Conservation (phyloP, 2,888 invertebrate genomes). For the Danaus chrysippus region DNA sequence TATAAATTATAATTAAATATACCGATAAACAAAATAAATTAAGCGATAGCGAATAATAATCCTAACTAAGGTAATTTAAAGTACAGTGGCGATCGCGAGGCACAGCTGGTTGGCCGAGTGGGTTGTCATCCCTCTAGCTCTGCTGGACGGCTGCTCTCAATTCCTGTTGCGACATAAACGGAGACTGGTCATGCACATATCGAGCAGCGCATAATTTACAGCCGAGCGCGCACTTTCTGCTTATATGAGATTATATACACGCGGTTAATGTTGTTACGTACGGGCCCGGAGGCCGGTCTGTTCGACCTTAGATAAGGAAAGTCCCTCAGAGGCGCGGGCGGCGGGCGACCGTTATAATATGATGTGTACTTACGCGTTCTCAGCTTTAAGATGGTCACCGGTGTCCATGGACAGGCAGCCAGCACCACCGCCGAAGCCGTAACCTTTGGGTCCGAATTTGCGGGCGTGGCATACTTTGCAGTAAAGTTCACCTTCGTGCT, state of each 20-base stretch:
- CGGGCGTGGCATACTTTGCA: constrained; percentile 99
- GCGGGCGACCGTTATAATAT: constrained; percentile 64
- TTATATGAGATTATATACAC: constrained; percentile 76
- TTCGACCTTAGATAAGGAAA: constrained; percentile 78
- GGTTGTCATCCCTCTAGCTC: constrained; percentile 71
- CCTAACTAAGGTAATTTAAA: constrained; percentile 76
- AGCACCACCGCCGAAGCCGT: constrained; percentile 99
- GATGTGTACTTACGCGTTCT: constrained; percentile 83
- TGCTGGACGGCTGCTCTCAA: constrained; percentile 72
- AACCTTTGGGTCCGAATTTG: constrained; percentile 98
- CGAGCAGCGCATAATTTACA: constrained; percentile 76
- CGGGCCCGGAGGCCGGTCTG: constrained; percentile 70
- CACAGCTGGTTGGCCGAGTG: constrained; percentile 72
- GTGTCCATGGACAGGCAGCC: constrained; percentile 98
- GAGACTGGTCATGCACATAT: constrained; percentile 79
- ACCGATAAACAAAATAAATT: constrained; percentile 77
- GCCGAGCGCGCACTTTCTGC: constrained; percentile 75
- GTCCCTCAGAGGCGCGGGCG: constrained; percentile 78
- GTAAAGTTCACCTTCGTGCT: constrained; percentile 97
- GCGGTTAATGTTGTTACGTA: constrained; percentile 78
- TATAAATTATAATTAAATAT: constrained; percentile 68
- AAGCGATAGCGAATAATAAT: constrained; percentile 77
- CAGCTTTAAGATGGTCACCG: constrained; percentile 91
- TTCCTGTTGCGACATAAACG: constrained; percentile 80
- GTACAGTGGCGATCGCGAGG: constrained; percentile 72